Evolutionary conservation across 2,888 invertebrate genomes (phyloP), one percentile per base, ranked within the genome.

Genomic region (Periphyllus acericola): DNA sequence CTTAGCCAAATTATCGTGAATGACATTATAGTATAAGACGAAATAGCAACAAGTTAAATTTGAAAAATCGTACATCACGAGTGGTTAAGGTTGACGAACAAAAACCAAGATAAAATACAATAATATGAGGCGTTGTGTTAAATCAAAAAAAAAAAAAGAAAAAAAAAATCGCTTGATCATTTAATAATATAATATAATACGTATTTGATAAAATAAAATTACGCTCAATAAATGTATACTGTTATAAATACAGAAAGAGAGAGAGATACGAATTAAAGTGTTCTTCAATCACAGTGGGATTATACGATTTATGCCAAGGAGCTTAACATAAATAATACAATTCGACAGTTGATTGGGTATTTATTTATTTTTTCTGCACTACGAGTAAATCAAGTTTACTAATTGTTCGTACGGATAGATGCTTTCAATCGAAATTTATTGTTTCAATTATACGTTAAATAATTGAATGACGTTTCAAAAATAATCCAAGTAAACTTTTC

Each of bases 401-500:
- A 60, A 60, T 36, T 60, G 21, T n/a, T n/a, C 3, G n/a, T 36
- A 60, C 60, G 17, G 25, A 19, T 60, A 6, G 17, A 68, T 68
- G 21, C 40, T 40, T 81, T 36, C 29, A 14, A 29, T 40, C 21
- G 21, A 0, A 32, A 78, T 52, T 52, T 78, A 78, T 34, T 9
- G 46, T 78, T 78, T 78, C 32, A 68, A 66, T 40, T 68, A 40
- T 17, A 81, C 21, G 17, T 81, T 29, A 40, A 34, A 60, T 60
- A 36, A 60, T 32, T 34, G 34, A 60, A 80, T n/a, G 9, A 36
- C 60, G 11, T 34, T 36, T 60, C 5, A 36, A 46, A 46, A 46
- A 66, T 40, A 81, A 81, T 68, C 32, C 29, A 40, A 66, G 66
- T 32, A n/a, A 78, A 80, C 66, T 17, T 60, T 60, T 60, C 36